Conservation (phyloP, 2,888 invertebrate species). For the Dryomyza anilis region DNA sequence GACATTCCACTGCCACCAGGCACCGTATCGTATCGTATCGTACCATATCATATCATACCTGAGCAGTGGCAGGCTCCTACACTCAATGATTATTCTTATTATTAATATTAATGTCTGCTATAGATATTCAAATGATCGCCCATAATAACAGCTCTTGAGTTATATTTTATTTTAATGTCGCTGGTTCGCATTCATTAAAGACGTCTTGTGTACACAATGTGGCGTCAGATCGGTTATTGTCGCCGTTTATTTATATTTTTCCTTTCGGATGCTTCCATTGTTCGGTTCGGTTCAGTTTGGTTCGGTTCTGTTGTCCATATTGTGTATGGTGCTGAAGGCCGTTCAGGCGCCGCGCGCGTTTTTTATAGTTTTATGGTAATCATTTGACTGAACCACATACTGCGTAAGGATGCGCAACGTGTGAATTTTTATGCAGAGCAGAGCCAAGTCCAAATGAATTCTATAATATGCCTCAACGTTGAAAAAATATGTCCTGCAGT, state of each 20-base stretch:
- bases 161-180: slow-evolving; percentile 5
- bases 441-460: no score
- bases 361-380: no score
- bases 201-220: slow-evolving; percentile 51
- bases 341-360: no score
- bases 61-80: slow-evolving; percentile 38
- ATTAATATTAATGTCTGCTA: slow-evolving; percentile 55
- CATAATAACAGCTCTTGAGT: slow-evolving; percentile 19
- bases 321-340: no score
- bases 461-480: no score
- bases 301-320: neutral
- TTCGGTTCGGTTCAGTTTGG: neutral
- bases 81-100: slow-evolving; percentile 51
- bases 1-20: slow-evolving; percentile 33
- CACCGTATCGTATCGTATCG: slow-evolving; percentile 38
- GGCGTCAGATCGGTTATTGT: slow-evolving; percentile 45
- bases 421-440: no score
- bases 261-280: neutral
- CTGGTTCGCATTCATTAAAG: neutral
- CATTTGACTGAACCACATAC: no score
- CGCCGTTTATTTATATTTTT: slow-evolving; percentile 8
- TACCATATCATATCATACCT: no score
- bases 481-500: no score
- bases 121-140: slow-evolving; percentile 50
- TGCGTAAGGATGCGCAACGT: no score